Conservation (phyloP, 2,888 invertebrate genomes). For the Thera obeliscata region DNA sequence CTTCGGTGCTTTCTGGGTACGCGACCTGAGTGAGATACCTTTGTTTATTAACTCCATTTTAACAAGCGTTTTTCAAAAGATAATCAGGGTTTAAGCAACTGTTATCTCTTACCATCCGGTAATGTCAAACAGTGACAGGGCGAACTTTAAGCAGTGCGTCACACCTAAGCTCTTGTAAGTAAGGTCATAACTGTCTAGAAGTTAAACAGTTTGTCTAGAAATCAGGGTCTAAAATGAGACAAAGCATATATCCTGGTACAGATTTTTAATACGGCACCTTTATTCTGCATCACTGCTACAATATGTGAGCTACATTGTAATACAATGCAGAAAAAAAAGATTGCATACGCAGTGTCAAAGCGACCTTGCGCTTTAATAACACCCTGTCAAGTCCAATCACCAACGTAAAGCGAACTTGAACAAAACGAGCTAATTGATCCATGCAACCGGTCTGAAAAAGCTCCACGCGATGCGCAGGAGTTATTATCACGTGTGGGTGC, state of each 20-base stretch:
- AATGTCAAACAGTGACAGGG: too few species aligned
- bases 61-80: too few species aligned
- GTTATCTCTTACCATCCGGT: too few species aligned
- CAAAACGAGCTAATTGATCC: conserved; percentile 27
- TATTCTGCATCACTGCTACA: too few species aligned
- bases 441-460: conserved; percentile 30
- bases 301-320: not conserved
- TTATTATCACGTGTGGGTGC: conserved; percentile 35
- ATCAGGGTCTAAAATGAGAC: too few species aligned
- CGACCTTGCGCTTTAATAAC: conserved; percentile 13
- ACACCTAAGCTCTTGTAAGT: too few species aligned
- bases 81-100: too few species aligned
- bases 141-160: too few species aligned
- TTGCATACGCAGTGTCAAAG: not conserved
- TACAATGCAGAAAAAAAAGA: not conserved
- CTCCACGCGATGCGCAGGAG: conserved; percentile 29
- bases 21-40: not conserved
- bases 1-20: conserved; percentile 19
- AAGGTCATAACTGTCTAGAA: not conserved
- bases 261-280: too few species aligned
- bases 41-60: too few species aligned
- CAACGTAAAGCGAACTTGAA: conserved; percentile 17
- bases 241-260: not conserved
- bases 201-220: not conserved
- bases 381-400: conserved; percentile 14